A percentile compares a stretch with the other conserved stretches of the same genome.
phyloP scores from a whole-genome alignment of 2,888 invertebrate species.

The Seladonia tumulorum region DNA sequence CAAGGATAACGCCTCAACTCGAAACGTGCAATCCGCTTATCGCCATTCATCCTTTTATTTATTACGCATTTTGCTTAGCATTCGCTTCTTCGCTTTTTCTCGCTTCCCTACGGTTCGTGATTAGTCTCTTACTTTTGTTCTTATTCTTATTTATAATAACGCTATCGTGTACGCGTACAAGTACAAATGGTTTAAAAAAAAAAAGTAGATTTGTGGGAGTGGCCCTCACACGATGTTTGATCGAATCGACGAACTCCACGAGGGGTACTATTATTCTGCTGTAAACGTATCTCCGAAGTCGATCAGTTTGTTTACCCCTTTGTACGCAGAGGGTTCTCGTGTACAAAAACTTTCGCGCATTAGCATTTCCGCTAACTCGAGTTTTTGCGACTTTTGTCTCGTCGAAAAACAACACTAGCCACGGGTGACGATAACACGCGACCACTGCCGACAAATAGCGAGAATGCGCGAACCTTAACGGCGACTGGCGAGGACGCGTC shows the following conservation, averaged over 20 bases:
- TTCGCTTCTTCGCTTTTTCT: constrained; percentile 34
- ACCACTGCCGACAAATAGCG: neutral
- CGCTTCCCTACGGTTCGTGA: constrained; percentile 24
- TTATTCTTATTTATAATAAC: constrained; percentile 26
- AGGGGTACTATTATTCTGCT: neutral
- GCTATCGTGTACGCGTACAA: neutral
- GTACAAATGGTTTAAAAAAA: neutral
- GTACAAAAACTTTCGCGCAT: neutral
- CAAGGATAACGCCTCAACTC: constrained; percentile 18
- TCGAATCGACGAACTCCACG: neutral
- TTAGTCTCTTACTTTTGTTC: constrained; percentile 27
- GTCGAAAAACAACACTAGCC: no score
- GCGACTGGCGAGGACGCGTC: neutral
- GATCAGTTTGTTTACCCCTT: neutral
- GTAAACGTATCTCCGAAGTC: neutral
- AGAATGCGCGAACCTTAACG: neutral
- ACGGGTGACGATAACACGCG: neutral
- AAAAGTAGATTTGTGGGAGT: neutral
- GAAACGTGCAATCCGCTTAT: constrained; percentile 23
- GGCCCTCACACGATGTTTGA: neutral
- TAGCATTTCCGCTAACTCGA: neutral
- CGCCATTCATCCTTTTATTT: constrained; percentile 44
- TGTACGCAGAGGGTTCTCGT: neutral
- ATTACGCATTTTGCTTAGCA: constrained; percentile 46
- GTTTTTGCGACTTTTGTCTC: no score